Base-by-base conservation (phyloP, 2,113 vertebrate genomes). In the Pachypanchax playfairii region DNA sequence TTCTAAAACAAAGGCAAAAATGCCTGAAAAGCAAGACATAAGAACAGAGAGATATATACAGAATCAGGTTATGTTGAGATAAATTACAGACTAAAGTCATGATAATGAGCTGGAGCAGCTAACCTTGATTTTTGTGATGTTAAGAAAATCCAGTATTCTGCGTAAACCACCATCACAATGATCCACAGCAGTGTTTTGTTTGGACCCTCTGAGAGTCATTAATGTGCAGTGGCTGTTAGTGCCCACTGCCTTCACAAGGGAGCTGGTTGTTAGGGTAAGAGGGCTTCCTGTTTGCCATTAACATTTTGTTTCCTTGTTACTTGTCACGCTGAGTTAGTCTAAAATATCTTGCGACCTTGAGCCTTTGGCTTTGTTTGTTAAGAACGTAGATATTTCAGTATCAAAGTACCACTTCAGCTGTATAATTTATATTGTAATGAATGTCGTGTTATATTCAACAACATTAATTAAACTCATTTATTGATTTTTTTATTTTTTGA, bases 151-250 rank as follows among this genome's bases (percentile, higher is more conserved):
- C 52, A 39, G 35, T 14, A 25, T 24, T 18, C 38, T 54, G 51
- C 38, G 17, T 25, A 61, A 50, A 56, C n/a, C 15, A 1, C 25
- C 21, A 35, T 57, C 18, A 29, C 38, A 64, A 22, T 58, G 41
- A 52, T 69, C 36, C 26, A 47, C 20, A 33, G 17, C 20, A 51
- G 21, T 46, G 41, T 63, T 33, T 63, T 33, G 46, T 39, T 57
- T 54, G 49, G 33, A 70, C 60, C 21, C 41, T 55, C 11, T 36
- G 38, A 50, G 43, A 56, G 18, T 67, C 38, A 56, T 55, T 70
- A 47, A 11, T 17, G 31, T 60, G 41, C 20, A 10, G 46, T 58
- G 17, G 17, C 25, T 33, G 39, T 59, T 17, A 18, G 39, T 48
- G 35, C 52, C 35, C 51, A 38, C 51, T 54, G 51, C 33, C 51